Base-by-base conservation (phyloP, 2,113 vertebrate species). In the Pachycephala philippinensis region DNA sequence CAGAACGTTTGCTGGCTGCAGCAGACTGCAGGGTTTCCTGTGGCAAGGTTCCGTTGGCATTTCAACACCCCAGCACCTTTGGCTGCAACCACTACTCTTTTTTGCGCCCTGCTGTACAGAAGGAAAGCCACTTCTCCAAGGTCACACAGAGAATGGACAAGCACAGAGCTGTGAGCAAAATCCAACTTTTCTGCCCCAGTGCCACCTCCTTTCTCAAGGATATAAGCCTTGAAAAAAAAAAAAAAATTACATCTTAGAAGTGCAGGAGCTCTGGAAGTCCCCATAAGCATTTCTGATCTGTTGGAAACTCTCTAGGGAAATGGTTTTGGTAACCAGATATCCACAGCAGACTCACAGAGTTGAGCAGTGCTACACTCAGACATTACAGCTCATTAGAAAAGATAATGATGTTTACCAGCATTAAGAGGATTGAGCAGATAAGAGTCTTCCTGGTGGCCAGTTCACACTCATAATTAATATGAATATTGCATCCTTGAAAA, bases 401-500 rank as follows among this genome's bases (percentile, higher is more conserved):
- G 77, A 82, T 95, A 82, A 92, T 49, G 39, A 94, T 83, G 77
- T 93, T 96, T 92, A 93, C 72, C 66, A 77, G 66, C 57, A 68
- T 28, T 68, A 86, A 71, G 49, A 78, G 75, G 45, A 96, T 75
- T 2, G 27, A 89, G 57, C 64, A 81, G 52, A 60, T 53, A 44
- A 82, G 66, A 72, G 39, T 63, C 72, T 49, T 96, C 80, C 89
- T 44, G 65, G 89, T 93, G 80, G 93, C 77, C 90, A 95, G 91
- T 89, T 93, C 71, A 71, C 40, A 7, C 64, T 94, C 78, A 22
- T 93, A 86, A 95, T 96, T 94, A 93, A 93, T 87, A 88, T 33
- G 49, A 84, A 28, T 40, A 75, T 88, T 64, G 54, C 53, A 68
- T 39, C 69, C 70, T 82, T 75, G 68, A 89, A 87, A 69, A 87